Conservation (phyloP, 2,113 vertebrate genomes). For the Nyctibius bracteatus region DNA sequence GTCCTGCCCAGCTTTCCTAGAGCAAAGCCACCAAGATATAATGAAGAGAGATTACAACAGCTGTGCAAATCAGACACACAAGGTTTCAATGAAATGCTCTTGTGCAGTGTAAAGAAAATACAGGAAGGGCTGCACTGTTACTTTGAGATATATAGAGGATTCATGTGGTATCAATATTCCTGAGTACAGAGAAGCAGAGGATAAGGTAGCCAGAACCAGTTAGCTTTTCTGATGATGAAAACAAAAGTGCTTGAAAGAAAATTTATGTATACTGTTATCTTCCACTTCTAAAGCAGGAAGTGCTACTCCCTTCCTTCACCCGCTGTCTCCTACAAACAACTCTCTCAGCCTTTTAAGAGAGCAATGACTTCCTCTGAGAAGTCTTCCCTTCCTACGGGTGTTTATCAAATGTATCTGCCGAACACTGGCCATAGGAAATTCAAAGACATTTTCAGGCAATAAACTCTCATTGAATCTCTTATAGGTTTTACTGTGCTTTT, state of each 20-base stretch:
- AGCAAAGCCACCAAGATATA: not conserved
- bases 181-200: not conserved
- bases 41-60: not conserved
- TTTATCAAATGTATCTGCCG: not conserved
- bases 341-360: not conserved
- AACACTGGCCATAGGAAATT: not conserved
- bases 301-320: not conserved
- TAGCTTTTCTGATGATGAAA: not conserved
- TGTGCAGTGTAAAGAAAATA: not conserved
- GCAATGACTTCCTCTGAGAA: not conserved
- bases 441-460: not conserved
- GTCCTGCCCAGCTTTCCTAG: not conserved
- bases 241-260: not conserved
- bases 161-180: not conserved
- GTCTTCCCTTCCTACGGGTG: rapidly evolving
- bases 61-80: not conserved
- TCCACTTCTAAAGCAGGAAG: not conserved
- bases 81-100: not conserved
- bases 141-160: not conserved
- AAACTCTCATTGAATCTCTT: not conserved
- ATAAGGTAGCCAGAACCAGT: not conserved
- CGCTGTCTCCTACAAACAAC: not conserved
- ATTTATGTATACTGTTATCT: not conserved
- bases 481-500: not conserved
- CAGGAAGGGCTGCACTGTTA: not conserved